These are phyloP conservation scores for Anarhynchus alexandrinus DNA, from an alignment of 2,113 vertebrate species.

Conservation along the genomic window DNA sequence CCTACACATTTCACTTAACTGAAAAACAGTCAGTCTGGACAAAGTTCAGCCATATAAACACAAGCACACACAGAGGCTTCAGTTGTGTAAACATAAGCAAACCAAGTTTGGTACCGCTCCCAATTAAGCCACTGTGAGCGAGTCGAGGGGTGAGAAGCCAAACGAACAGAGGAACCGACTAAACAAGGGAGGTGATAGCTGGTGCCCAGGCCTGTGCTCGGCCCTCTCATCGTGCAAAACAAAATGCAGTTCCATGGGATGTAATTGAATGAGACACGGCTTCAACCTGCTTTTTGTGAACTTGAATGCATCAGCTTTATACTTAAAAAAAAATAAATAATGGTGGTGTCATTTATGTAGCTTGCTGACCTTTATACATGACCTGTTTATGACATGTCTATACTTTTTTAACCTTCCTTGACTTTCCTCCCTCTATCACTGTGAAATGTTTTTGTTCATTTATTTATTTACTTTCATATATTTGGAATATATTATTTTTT, in stretches of 20 bases:
- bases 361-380: not conserved
- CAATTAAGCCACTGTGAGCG: fast-evolving
- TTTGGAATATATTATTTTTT: not conserved
- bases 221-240: fast-evolving
- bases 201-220: not conserved
- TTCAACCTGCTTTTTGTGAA: not conserved
- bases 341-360: not conserved
- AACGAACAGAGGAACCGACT: fast-evolving
- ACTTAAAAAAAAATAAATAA: not conserved
- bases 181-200: not conserved
- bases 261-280: not conserved
- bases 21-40: not conserved
- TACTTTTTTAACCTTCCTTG: not conserved
- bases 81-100: not conserved
- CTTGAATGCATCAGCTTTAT: not conserved
- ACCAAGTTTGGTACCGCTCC: not conserved
- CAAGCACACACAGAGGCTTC: not conserved
- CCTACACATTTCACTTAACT: not conserved
- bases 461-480: not conserved
- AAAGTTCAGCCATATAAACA: not conserved
- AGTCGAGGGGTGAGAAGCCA: not conserved
- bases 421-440: not conserved
- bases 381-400: not conserved
- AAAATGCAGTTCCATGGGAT: not conserved
- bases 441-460: not conserved